Conservation (phyloP, 2,797 vertebrate genomes). For the Phoeniculus purpureus region DNA sequence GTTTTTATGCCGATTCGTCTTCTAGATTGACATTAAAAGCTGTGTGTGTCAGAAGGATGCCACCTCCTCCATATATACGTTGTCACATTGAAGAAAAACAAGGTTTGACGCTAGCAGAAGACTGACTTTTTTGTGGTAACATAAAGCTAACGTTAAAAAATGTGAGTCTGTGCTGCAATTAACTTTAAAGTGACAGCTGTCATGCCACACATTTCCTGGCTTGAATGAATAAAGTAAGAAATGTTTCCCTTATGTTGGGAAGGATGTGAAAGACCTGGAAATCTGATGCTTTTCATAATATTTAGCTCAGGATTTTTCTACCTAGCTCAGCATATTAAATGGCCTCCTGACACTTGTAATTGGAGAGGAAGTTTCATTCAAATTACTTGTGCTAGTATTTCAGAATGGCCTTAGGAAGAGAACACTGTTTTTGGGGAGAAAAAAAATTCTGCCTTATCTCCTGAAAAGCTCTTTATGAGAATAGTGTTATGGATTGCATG, state of each 20-base stretch:
- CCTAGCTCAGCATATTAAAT: background rate
- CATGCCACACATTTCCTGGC: background rate
- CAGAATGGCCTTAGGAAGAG: background rate
- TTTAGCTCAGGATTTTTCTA: background rate
- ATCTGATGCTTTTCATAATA: conserved; percentile 24
- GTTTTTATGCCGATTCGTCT: conserved; percentile 17
- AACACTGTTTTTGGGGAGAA: background rate
- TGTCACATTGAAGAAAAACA: conserved; percentile 40
- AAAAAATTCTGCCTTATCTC: background rate
- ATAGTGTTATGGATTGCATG: background rate
- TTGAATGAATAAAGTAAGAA: conserved; percentile 6
- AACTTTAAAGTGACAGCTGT: conserved; percentile 53
- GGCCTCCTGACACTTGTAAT: background rate
- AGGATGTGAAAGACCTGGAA: conserved; percentile 1
- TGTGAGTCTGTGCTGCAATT: conserved; percentile 13
- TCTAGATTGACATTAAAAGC: conserved; percentile 35
- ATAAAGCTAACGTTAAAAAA: conserved; percentile 33
- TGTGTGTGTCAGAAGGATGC: conserved; percentile 7
- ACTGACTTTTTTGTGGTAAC: background rate
- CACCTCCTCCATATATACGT: conserved; percentile 2
- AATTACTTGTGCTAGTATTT: conserved; percentile 37
- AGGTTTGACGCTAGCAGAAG: background rate
- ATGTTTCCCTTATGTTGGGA: background rate
- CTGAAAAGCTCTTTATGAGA: conserved; percentile 9
- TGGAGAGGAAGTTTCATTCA: conserved; percentile 34